A percentile compares a stretch with the other conserved stretches of the same genome.
These are phyloP conservation scores for Apostichopus leukothele DNA, from an alignment of 53 echinoderm and acorn worm species.

Conservation along the genomic window DNA sequence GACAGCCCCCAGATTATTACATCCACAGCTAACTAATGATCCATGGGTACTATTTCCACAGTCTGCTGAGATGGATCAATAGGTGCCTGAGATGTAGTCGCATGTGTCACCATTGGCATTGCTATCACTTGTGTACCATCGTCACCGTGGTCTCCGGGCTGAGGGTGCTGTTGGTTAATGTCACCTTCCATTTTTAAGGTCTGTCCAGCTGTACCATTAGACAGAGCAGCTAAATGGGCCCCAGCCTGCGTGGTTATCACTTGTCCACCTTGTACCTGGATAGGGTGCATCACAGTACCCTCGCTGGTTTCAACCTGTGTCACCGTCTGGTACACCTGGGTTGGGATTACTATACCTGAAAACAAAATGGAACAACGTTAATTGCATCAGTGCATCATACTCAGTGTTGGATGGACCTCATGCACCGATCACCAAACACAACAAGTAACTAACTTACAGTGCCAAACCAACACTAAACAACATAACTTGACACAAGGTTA, in stretches of 20 bases:
- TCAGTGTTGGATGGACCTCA: too few species aligned
- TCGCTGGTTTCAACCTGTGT: constrained; percentile 58
- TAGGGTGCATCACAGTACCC: constrained; percentile 52
- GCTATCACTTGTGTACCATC: constrained; percentile 30
- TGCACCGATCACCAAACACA: too few species aligned
- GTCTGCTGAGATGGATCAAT: constrained; percentile 12
- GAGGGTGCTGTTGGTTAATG: constrained; percentile 22
- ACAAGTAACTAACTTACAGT: too few species aligned
- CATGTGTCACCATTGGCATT: constrained; percentile 51
- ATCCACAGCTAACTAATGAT: background rate
- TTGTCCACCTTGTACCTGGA: constrained; percentile 58
- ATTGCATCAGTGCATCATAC: too few species aligned
- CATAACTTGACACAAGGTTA: too few species aligned
- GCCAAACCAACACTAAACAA: too few species aligned
- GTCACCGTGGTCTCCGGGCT: constrained; percentile 42
- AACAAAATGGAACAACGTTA: background rate
- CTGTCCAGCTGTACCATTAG: constrained; percentile 41
- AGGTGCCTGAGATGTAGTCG: background rate
- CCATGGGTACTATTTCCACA: constrained; percentile 39
- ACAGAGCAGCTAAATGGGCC: constrained; percentile 3
- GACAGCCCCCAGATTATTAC: background rate
- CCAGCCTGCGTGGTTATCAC: constrained; percentile 54
- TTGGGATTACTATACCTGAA: constrained; percentile 93
- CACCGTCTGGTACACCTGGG: constrained; percentile 91
- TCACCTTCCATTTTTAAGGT: constrained; percentile 30